These are phyloP conservation scores for Aspiorhynchus laticeps DNA, from an alignment of 2,113 vertebrate genomes.

Conservation along the genomic window DNA sequence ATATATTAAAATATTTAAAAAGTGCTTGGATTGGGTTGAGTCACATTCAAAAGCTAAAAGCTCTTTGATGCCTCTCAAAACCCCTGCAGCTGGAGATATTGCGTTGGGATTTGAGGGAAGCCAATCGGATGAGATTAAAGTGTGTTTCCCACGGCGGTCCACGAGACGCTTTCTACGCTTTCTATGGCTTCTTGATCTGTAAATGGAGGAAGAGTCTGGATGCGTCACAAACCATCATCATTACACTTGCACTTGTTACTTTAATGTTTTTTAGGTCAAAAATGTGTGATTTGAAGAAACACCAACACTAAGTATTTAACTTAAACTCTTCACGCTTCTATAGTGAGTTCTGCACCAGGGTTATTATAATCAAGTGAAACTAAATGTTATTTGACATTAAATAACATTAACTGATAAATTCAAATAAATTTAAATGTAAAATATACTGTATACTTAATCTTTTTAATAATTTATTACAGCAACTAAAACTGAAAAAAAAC, in stretches of 20 bases:
- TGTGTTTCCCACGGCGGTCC: neutral
- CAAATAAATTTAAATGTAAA: too few relatives aligned
- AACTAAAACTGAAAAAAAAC: too few relatives aligned
- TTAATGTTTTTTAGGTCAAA: neutral
- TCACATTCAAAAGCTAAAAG: neutral
- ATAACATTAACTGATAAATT: too few relatives aligned
- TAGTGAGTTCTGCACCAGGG: neutral
- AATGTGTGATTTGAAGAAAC: neutral
- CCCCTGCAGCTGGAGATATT: conserved; percentile 2
- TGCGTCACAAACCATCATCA: neutral
- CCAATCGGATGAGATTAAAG: conserved; percentile 45
- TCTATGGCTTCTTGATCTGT: neutral
- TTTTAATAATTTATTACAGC: too few relatives aligned
- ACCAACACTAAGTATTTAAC: neutral
- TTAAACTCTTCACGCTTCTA: neutral
- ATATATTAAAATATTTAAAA: neutral
- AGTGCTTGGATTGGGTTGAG: neutral
- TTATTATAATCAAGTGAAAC: too few relatives aligned
- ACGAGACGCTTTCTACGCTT: neutral
- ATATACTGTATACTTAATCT: too few relatives aligned
- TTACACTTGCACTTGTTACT: neutral
- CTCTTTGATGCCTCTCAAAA: conserved; percentile 8
- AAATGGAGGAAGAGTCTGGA: neutral
- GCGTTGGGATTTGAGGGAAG: conserved; percentile 27
- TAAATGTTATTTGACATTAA: too few relatives aligned